These are phyloP conservation scores for Agriopis aurantiaria DNA, from an alignment of 2,888 invertebrate genomes.

Conservation along the genomic window DNA sequence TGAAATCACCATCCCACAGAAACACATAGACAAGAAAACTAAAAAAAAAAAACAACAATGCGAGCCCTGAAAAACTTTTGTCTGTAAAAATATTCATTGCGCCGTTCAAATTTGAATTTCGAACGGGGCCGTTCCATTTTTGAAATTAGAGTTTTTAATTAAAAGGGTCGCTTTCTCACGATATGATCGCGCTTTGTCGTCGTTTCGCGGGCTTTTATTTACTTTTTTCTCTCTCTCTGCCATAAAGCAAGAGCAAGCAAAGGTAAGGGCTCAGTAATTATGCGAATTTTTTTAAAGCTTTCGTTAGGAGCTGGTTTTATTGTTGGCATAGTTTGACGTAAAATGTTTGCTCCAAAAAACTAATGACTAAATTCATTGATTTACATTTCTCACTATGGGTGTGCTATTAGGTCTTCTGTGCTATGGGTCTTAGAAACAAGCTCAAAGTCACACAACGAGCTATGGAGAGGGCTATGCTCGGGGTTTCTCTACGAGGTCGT, in stretches of 20 bases:
- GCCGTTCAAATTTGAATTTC: slow-evolving; percentile 48
- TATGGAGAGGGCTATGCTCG: too few relatives aligned
- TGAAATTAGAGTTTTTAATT: slow-evolving; percentile 65
- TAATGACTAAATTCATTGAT: slow-evolving; percentile 1
- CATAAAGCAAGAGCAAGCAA: slow-evolving; percentile 49
- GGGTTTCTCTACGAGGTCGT: too few relatives aligned
- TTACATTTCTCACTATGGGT: too few relatives aligned
- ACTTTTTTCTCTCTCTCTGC: slow-evolving; percentile 44
- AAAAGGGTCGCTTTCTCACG: slow-evolving; percentile 60
- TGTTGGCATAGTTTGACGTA: slow-evolving; percentile 22
- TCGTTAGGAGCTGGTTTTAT: slow-evolving; percentile 12
- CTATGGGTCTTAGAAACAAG: too few relatives aligned
- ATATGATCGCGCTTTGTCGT: slow-evolving; percentile 63
- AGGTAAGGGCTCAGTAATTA: slow-evolving; percentile 51
- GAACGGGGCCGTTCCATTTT: slow-evolving; percentile 59
- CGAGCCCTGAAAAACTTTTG: slow-evolving; percentile 41
- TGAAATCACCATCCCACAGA: slow-evolving; percentile 20
- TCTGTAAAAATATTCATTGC: slow-evolving; percentile 49
- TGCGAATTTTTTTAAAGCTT: slow-evolving; percentile 38
- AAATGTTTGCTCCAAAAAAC: slow-evolving; percentile 10
- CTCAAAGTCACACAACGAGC: too few relatives aligned
- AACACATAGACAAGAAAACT: slow-evolving; percentile 23
- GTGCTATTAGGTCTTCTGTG: too few relatives aligned
- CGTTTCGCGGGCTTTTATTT: slow-evolving; percentile 50
- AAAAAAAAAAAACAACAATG: slow-evolving; percentile 38